Conservation (phyloP, 2,797 vertebrate genomes). For the Sebastes kiyomatsui region DNA sequence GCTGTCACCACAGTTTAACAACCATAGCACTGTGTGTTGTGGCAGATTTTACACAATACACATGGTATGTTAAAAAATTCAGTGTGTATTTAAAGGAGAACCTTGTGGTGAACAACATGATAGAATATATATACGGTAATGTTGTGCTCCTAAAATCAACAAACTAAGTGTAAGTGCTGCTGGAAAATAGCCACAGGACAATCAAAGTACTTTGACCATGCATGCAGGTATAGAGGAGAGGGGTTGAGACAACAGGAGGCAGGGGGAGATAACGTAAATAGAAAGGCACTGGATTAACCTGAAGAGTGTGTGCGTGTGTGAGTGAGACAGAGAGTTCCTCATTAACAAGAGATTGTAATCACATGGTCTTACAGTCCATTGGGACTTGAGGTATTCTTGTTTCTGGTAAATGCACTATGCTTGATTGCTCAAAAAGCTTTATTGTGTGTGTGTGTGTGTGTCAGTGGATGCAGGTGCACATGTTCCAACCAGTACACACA, state of each 20-base stretch:
- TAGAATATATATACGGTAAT: background rate
- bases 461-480: background rate
- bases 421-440: background rate
- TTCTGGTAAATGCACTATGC: background rate
- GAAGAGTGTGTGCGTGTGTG: background rate
- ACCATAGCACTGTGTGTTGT: background rate
- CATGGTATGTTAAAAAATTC: background rate
- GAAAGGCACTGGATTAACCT: background rate
- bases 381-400: background rate
- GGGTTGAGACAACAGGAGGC: background rate
- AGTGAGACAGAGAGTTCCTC: background rate
- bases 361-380: background rate
- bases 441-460: background rate
- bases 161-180: background rate
- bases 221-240: background rate
- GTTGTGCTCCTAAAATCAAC: background rate
- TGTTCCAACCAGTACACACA: background rate
- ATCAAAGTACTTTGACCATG: constrained; percentile 2
- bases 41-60: background rate
- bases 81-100: background rate
- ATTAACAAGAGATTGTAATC: constrained; percentile 3
- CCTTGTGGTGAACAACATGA: background rate
- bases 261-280: background rate
- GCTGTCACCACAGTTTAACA: background rate
- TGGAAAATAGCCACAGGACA: background rate